These are phyloP conservation scores for Blomia tropicalis DNA, from an alignment of 2,888 invertebrate species.

Conservation along the genomic window DNA sequence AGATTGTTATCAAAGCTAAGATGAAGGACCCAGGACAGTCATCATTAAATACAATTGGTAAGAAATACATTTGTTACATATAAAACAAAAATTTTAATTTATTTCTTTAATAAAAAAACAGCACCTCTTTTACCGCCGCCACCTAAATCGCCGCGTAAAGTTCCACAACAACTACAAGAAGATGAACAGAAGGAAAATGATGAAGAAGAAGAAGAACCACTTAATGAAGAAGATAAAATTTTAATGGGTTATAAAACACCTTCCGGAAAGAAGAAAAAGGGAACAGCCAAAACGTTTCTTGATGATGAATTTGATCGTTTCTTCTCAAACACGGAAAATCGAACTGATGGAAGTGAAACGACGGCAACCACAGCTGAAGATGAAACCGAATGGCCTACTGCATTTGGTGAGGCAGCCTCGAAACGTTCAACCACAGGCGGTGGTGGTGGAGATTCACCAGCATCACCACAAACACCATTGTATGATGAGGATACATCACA, in stretches of 20 bases:
- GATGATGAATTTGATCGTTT: conserved; percentile 25
- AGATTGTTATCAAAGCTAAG: conserved; percentile 33
- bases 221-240: neutral
- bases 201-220: neutral
- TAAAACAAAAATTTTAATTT: too few relatives aligned
- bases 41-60: conserved; percentile 24
- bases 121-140: conserved; percentile 56
- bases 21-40: too few relatives aligned
- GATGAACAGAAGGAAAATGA: neutral
- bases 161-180: neutral
- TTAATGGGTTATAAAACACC: neutral
- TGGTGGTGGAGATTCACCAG: conserved; percentile 43
- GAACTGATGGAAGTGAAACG: neutral
- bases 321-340: conserved; percentile 14
- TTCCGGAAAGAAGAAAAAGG: neutral
- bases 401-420: conserved; percentile 36
- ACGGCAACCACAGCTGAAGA: neutral
- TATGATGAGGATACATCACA: conserved; percentile 84
- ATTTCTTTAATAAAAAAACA: neutral
- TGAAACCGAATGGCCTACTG: conserved; percentile 27
- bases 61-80: neutral
- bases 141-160: conserved; percentile 38
- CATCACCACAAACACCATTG: conserved; percentile 76
- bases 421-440: conserved; percentile 32
- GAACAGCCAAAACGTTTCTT: neutral